phyloP scores from a whole-genome alignment of 2,797 vertebrate genomes.

The Acomys russatus region DNA sequence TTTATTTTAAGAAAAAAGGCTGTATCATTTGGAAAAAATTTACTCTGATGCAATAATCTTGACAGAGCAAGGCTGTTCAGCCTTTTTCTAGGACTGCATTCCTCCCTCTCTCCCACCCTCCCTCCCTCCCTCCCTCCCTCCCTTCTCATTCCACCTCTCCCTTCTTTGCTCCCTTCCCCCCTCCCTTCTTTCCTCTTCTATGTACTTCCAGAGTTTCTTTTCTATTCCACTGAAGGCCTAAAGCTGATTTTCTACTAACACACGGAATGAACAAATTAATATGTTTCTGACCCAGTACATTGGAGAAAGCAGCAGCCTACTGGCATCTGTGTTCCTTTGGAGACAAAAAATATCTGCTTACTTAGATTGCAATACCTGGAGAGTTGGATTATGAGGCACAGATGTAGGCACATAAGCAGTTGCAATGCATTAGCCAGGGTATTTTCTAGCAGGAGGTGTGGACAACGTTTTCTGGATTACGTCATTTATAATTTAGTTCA shows the following conservation, averaged over 20 bases:
- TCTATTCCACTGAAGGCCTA: not conserved
- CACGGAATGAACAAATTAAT: slow-evolving; percentile 19
- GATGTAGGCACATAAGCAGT: not conserved
- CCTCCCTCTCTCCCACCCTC: rapidly evolving
- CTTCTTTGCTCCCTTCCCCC: not conserved
- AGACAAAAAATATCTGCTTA: slow-evolving; percentile 4
- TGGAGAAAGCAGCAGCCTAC: not conserved
- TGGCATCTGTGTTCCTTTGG: not conserved
- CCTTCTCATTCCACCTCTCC: not conserved
- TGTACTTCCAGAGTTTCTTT: slow-evolving; percentile 16
- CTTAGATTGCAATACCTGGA: not conserved
- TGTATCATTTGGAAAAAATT: slow-evolving; percentile 27
- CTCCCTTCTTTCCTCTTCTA: not conserved
- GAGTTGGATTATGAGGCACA: not conserved
- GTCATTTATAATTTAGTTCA: not conserved
- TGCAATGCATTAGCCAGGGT: not conserved
- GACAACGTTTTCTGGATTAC: not conserved
- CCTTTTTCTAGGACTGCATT: slow-evolving; percentile 14
- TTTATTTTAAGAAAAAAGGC: not conserved
- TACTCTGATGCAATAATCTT: not conserved
- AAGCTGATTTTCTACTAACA: slow-evolving; percentile 12
- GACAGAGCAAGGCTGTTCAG: not conserved
- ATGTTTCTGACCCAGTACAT: slow-evolving; percentile 22
- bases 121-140: not conserved
- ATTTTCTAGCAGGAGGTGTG: not conserved